Evolutionary conservation across 2,113 vertebrate species (phyloP).

Genomic region (Leucosticte australis): DNA sequence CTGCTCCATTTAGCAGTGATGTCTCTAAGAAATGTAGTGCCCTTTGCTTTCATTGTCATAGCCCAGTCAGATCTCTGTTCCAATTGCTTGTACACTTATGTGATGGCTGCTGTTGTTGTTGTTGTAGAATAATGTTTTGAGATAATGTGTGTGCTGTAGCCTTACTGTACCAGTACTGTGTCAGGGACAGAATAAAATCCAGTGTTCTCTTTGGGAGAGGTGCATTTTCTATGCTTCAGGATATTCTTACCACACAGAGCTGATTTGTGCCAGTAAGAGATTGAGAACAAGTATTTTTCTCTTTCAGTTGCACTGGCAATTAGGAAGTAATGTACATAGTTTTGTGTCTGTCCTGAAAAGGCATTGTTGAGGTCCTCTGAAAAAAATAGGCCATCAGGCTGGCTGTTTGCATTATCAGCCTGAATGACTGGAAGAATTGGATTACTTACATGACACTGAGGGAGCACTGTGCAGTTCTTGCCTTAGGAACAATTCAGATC

Average conservation of each 20-base stretch:
- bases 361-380: constrained; percentile 51
- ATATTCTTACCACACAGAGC: constrained; percentile 7
- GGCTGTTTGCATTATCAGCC: constrained; percentile 21
- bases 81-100: not conserved
- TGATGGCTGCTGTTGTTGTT: not conserved
- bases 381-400: constrained; percentile 58
- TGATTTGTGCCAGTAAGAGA: constrained; percentile 46
- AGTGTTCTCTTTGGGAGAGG: not conserved
- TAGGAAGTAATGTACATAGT: constrained; percentile 50
- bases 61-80: not conserved
- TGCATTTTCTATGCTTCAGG: not conserved
- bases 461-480: not conserved
- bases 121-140: constrained; percentile 13
- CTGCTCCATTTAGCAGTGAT: constrained; percentile 22
- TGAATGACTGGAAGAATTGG: constrained; percentile 8
- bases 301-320: constrained; percentile 35
- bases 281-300: constrained; percentile 52
- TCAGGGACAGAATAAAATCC: not conserved
- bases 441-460: constrained; percentile 14
- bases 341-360: constrained; percentile 55
- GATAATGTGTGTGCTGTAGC: not conserved
- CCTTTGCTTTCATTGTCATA: not conserved
- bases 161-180: not conserved
- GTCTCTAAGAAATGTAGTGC: not conserved
- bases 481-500: not conserved